phyloP scores from a whole-genome alignment of 2,797 vertebrate species.

The Aselliscus stoliczkanus region DNA sequence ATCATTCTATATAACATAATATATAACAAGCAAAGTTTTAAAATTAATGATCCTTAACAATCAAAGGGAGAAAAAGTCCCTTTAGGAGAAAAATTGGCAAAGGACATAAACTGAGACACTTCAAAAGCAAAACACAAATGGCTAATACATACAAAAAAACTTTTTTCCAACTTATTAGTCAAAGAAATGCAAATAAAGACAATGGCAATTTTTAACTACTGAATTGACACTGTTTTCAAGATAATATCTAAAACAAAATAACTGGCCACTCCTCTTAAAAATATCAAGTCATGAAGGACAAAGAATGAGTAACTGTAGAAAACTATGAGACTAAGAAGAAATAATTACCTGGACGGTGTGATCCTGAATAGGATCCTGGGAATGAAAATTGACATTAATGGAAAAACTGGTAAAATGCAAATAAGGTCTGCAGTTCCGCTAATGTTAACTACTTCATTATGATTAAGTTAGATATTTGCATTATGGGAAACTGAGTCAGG shows the following conservation, averaged over 20 bases:
- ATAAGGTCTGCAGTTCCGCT: neutral
- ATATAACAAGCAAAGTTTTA: neutral
- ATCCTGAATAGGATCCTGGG: neutral
- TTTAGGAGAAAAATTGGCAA: neutral
- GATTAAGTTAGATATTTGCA: neutral
- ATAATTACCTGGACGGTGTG: neutral
- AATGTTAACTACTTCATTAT: neutral
- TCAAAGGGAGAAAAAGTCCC: neutral
- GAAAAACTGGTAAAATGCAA: conserved; percentile 2
- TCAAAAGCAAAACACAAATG: conserved; percentile 10
- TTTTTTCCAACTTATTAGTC: neutral
- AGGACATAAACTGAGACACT: neutral
- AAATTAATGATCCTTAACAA: conserved; percentile 21
- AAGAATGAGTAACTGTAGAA: neutral
- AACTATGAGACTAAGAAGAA: neutral
- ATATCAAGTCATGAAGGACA: neutral
- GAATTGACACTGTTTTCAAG: neutral
- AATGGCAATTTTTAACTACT: neutral
- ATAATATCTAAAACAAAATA: neutral
- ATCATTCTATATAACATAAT: neutral
- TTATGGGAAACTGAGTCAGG: neutral
- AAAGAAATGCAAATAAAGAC: conserved; percentile 24
- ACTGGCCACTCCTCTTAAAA: neutral
- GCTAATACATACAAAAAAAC: neutral
- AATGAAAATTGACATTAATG: neutral